These are phyloP conservation scores for Hydropsyche tenuis DNA, from an alignment of 1,140 invertebrate genomes.

Conservation along the genomic window DNA sequence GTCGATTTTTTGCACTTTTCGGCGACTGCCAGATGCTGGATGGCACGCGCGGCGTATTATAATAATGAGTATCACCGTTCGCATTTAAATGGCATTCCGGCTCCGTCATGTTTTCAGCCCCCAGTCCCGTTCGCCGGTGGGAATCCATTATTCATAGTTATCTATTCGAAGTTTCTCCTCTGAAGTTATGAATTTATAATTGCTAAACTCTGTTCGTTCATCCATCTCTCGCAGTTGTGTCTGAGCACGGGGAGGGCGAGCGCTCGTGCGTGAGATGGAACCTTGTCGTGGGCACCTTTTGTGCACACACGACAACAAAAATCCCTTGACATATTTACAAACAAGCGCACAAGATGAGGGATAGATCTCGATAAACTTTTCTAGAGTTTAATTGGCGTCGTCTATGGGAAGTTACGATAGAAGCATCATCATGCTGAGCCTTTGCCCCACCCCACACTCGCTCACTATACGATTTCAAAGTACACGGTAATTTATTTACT, in stretches of 20 bases:
- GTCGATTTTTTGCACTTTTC: no score
- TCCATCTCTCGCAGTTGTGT: slow-evolving; percentile 46
- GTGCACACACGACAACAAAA: slow-evolving; percentile 7
- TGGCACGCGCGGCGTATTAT: slow-evolving; percentile 21
- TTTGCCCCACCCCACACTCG: neutral
- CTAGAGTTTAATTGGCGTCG: no score
- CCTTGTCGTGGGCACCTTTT: slow-evolving; percentile 12
- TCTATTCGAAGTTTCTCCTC: slow-evolving; percentile 52
- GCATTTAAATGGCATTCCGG: slow-evolving; percentile 48
- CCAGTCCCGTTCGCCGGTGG: no score
- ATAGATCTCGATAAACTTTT: no score
- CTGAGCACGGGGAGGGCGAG: slow-evolving; percentile 33
- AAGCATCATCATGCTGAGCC: no score
- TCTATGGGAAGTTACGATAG: no score
- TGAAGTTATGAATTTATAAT: slow-evolving; percentile 53
- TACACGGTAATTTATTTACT: slow-evolving; percentile 1
- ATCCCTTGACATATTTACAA: no score
- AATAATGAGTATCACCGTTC: slow-evolving; percentile 46
- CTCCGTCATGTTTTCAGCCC: slow-evolving; percentile 47
- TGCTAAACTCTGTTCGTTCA: slow-evolving; percentile 51
- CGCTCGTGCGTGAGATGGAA: slow-evolving; percentile 34
- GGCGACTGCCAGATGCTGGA: no score
- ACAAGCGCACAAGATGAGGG: no score
- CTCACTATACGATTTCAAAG: slow-evolving; percentile 2
- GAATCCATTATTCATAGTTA: slow-evolving; percentile 53